Evolutionary conservation across 1,140 invertebrate species (phyloP).

Genomic region (Manduca sexta): DNA sequence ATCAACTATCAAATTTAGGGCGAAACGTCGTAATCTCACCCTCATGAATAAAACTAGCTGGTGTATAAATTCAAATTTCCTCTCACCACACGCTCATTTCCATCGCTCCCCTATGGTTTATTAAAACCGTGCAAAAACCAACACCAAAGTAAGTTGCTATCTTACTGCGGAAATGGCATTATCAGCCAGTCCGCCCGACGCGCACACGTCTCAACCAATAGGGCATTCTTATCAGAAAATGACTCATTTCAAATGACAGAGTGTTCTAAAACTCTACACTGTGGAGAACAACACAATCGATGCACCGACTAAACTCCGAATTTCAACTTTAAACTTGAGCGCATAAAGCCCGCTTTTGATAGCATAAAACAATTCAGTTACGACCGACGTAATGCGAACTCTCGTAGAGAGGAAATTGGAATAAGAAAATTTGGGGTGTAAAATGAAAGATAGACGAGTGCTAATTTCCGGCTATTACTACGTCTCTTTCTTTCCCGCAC

Average conservation of each 20-base stretch:
- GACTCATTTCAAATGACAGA: conserved; percentile 74
- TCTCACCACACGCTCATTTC: conserved; percentile 69
- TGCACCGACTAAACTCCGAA: conserved; percentile 8
- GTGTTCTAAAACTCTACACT: conserved; percentile 56
- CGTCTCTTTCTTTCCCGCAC: conserved; percentile 70
- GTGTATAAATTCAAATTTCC: conserved; percentile 74
- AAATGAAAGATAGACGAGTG: conserved; percentile 73
- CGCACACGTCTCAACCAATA: conserved; percentile 70
- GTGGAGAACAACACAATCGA: conserved; percentile 33
- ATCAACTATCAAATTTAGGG: not conserved
- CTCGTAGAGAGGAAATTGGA: conserved; percentile 70
- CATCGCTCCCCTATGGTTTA: conserved; percentile 63
- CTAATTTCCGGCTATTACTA: conserved; percentile 72
- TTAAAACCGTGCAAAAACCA: conserved; percentile 69
- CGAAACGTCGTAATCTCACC: conserved; percentile 41
- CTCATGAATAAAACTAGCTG: conserved; percentile 68
- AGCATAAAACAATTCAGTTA: conserved; percentile 15
- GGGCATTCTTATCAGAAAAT: conserved; percentile 73
- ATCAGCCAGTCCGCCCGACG: conserved; percentile 53
- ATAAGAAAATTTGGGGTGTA: conserved; percentile 74
- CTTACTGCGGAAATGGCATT: conserved; percentile 67
- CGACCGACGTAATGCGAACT: conserved; percentile 32
- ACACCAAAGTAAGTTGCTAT: conserved; percentile 64
- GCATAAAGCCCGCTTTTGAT: not conserved
- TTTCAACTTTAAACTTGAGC: conserved; percentile 26